Evolutionary conservation across 2,888 invertebrate species (phyloP).

Genomic region (Calliopum simillimum): DNA sequence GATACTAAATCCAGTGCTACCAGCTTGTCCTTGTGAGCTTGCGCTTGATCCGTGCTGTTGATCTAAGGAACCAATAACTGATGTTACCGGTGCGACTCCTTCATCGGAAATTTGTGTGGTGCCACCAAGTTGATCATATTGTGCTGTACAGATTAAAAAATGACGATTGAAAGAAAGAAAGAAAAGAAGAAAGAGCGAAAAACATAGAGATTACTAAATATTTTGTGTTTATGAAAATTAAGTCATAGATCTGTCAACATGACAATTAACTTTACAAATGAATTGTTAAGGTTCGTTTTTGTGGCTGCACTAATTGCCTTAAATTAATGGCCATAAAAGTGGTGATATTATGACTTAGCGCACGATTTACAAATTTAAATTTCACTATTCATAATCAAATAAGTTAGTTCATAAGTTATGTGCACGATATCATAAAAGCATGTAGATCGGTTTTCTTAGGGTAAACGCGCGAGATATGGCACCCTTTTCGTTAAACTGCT

Average conservation of each 20-base stretch:
- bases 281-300: no score
- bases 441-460: no score
- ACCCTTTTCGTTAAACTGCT: no score
- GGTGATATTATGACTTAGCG: no score
- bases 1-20: conserved; percentile 9
- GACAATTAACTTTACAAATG: no score
- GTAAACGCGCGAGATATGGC: no score
- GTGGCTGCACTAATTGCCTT: no score
- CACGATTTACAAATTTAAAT: no score
- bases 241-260: background rate
- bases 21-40: conserved; percentile 1
- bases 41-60: conserved; percentile 39
- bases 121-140: conserved; percentile 66
- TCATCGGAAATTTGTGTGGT: conserved; percentile 64
- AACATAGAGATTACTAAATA: conserved; percentile 8
- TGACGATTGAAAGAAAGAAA: background rate
- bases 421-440: no score
- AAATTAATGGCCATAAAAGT: no score
- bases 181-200: conserved; percentile 37
- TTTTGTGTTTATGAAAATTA: conserved; percentile 1
- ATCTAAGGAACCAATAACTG: conserved; percentile 62
- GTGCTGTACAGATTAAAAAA: conserved; percentile 51
- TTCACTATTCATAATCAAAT: no score
- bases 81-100: conserved; percentile 63
- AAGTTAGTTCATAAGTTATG: no score